Conservation (phyloP, 2,888 invertebrate genomes). For the Aricia artaxerxes region DNA sequence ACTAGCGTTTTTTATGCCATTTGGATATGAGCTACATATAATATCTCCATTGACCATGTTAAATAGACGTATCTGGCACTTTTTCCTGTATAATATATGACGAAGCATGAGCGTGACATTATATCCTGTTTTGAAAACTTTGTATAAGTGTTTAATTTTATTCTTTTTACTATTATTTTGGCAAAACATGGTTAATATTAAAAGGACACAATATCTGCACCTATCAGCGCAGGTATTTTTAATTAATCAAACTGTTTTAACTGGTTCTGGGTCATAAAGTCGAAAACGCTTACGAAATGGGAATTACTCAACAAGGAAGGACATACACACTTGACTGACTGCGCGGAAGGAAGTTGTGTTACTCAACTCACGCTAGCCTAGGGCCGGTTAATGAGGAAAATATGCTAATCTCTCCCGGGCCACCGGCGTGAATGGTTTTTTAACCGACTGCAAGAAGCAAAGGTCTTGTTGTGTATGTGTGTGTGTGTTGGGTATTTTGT, state of each 20-base stretch:
- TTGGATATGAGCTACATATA: too few species aligned
- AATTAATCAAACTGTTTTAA: background rate
- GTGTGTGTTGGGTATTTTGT: background rate
- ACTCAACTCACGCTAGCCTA: slow-evolving; percentile 22
- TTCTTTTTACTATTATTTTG: too few species aligned
- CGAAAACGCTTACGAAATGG: slow-evolving; percentile 15
- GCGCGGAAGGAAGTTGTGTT: slow-evolving; percentile 21
- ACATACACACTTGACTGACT: slow-evolving; percentile 7
- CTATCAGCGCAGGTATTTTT: background rate
- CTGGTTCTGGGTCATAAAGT: slow-evolving; percentile 5
- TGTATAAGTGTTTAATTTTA: too few species aligned
- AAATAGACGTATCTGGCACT: too few species aligned
- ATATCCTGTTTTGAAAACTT: too few species aligned
- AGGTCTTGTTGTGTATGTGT: background rate
- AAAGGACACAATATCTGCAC: background rate
- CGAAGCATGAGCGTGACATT: too few species aligned
- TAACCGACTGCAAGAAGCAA: background rate
- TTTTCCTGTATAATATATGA: too few species aligned
- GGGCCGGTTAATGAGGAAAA: slow-evolving; percentile 13
- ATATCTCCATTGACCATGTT: too few species aligned
- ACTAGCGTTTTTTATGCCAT: too few species aligned
- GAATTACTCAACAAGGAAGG: slow-evolving; percentile 16
- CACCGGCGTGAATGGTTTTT: slow-evolving; percentile 5
- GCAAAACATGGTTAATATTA: too few species aligned
- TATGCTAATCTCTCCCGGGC: slow-evolving; percentile 3